phyloP scores from a whole-genome alignment of 2,797 vertebrate species.

The Malurus splendens region DNA sequence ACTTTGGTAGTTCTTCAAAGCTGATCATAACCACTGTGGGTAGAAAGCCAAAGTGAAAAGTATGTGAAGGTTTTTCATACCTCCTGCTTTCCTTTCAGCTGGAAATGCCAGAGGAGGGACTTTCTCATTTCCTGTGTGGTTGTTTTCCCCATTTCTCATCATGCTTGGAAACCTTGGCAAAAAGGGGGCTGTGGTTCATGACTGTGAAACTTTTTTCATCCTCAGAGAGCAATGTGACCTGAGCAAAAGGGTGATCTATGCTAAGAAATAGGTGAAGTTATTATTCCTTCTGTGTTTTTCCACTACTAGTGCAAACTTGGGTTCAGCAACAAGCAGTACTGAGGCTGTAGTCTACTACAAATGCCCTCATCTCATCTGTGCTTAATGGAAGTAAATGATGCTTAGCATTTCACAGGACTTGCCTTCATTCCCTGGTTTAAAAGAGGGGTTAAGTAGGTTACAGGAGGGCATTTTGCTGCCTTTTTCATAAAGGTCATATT shows the following conservation, averaged over 20 bases:
- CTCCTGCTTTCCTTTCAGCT: slow-evolving; percentile 3
- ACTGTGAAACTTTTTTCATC: not conserved
- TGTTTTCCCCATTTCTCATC: not conserved
- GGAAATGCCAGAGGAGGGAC: not conserved
- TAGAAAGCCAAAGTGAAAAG: slow-evolving; percentile 18
- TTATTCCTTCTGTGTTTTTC: not conserved
- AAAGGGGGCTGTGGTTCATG: not conserved
- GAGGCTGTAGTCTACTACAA: not conserved
- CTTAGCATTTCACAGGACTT: not conserved
- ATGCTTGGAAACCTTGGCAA: not conserved
- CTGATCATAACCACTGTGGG: slow-evolving; percentile 13
- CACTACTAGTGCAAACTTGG: not conserved
- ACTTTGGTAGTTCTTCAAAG: slow-evolving; percentile 45
- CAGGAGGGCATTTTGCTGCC: not conserved
- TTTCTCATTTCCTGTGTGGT: not conserved
- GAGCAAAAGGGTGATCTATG: not conserved
- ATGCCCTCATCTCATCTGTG: not conserved
- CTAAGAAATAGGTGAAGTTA: not conserved
- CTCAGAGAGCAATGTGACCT: not conserved
- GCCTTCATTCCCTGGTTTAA: not conserved
- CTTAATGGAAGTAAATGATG: not conserved
- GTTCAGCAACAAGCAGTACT: not conserved
- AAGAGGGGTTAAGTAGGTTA: not conserved
- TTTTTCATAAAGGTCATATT: not conserved
- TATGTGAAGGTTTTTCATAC: slow-evolving; percentile 16